Evolutionary conservation across 2,888 invertebrate genomes (phyloP).

Genomic region (Alloplasta piceator): DNA sequence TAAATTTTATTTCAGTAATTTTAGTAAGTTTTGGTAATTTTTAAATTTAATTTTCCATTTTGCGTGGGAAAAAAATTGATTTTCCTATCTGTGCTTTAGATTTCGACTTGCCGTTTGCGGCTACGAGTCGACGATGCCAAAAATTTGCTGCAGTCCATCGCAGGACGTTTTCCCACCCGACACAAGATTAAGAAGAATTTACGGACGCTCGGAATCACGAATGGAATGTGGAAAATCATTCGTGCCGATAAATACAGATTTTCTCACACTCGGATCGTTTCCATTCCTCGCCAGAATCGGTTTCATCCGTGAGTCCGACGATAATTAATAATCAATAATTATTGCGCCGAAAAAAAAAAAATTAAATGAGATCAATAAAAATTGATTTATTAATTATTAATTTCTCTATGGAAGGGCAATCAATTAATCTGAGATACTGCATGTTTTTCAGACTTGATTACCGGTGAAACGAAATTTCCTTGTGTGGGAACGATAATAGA

Average conservation of each 20-base stretch:
- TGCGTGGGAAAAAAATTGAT: neutral
- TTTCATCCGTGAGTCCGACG: constrained; percentile 87
- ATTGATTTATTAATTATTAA: no score
- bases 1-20: no score
- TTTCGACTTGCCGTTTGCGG: constrained; percentile 77
- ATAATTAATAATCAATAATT: no score
- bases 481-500: constrained; percentile 90
- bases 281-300: constrained; percentile 92
- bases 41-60: neutral
- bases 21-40: neutral
- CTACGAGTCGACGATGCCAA: constrained; percentile 70
- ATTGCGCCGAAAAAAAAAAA: no score
- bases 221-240: constrained; percentile 49
- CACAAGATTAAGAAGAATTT: constrained; percentile 15
- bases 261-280: constrained; percentile 86
- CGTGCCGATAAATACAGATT: constrained; percentile 50
- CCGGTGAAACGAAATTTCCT: constrained; percentile 89
- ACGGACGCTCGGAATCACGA: constrained; percentile 28
- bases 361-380: no score
- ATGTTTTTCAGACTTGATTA: constrained; percentile 86
- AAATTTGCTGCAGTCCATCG: constrained; percentile 73
- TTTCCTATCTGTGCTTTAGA: constrained; percentile 58
- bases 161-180: constrained; percentile 45
- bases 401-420: no score
- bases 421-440: no score